These are phyloP conservation scores for Halichoerus grypus DNA, from an alignment of 2,113 vertebrate species.

Conservation along the genomic window DNA sequence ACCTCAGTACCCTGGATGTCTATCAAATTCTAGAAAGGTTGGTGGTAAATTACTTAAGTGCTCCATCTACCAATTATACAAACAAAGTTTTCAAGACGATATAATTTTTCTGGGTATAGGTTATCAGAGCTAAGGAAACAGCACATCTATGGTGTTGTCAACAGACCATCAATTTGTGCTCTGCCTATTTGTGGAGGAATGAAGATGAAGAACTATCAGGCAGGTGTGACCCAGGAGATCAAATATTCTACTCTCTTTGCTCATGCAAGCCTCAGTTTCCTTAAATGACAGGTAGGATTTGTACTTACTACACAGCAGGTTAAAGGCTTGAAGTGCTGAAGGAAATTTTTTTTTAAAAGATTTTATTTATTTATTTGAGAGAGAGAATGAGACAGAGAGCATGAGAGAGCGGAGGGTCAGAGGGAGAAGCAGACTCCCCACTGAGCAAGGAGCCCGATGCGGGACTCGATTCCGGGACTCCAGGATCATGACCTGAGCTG, in stretches of 20 bases:
- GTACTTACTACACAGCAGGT: neutral
- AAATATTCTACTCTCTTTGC: neutral
- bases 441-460: no score
- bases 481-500: no score
- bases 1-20: neutral
- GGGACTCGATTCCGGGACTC: no score
- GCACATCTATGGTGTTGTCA: neutral
- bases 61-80: neutral
- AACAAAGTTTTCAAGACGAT: neutral
- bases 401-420: no score
- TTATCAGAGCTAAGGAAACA: constrained; percentile 62
- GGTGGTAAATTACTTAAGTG: neutral
- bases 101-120: constrained; percentile 56
- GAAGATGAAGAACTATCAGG: neutral
- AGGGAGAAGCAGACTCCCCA: no score
- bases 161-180: neutral
- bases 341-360: no score
- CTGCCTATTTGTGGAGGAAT: neutral
- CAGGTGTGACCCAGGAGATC: no score
- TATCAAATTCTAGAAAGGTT: constrained; percentile 11
- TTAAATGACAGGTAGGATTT: neutral
- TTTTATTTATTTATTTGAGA: no score
- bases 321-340: neutral
- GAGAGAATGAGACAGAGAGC: no score
- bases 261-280: neutral